A percentile compares a stretch with the other conserved stretches of the same genome.
Evolutionary conservation across 64 coral and sea anemone species (phyloP).

Genomic region (Montipora foliosa): DNA sequence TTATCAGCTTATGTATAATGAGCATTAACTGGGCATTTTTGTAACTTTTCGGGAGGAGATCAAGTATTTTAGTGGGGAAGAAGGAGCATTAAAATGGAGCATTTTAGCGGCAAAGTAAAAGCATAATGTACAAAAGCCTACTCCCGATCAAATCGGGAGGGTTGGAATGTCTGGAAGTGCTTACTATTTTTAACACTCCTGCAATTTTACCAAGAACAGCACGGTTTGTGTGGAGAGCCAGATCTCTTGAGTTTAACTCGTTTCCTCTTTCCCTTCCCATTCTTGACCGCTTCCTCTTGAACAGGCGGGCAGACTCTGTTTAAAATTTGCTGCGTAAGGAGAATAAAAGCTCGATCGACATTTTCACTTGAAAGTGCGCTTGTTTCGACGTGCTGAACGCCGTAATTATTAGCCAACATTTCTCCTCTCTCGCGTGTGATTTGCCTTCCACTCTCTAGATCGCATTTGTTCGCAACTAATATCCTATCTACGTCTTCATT

Average conservation of each 20-base stretch:
- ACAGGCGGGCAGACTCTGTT: conserved; percentile 94
- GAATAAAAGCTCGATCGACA: conserved; percentile 84
- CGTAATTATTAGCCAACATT: conserved; percentile 74
- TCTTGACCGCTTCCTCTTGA: conserved; percentile 70
- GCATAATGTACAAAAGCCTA: too few species aligned
- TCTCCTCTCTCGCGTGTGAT: conserved; percentile 81
- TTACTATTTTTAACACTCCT: not conserved
- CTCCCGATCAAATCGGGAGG: too few species aligned
- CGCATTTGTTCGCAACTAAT: conserved; percentile 96
- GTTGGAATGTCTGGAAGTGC: too few species aligned
- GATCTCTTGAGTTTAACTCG: conserved; percentile 29
- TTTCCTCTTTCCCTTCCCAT: conserved; percentile 72
- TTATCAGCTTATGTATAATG: too few species aligned
- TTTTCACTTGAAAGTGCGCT: conserved; percentile 91
- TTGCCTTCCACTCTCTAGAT: conserved; percentile 71
- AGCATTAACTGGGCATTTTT: too few species aligned
- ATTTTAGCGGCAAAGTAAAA: too few species aligned
- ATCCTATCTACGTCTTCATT: conserved; percentile 96
- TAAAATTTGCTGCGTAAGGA: conserved; percentile 89
- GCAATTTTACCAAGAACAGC: conserved; percentile 22
- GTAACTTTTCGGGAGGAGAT: too few species aligned
- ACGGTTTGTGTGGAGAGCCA: not conserved
- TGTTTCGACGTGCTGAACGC: conserved; percentile 82
- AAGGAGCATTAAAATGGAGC: too few species aligned
- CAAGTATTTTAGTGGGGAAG: too few species aligned